Base-by-base conservation (phyloP, 2,113 vertebrate species). In the Orthonyx spaldingii region DNA sequence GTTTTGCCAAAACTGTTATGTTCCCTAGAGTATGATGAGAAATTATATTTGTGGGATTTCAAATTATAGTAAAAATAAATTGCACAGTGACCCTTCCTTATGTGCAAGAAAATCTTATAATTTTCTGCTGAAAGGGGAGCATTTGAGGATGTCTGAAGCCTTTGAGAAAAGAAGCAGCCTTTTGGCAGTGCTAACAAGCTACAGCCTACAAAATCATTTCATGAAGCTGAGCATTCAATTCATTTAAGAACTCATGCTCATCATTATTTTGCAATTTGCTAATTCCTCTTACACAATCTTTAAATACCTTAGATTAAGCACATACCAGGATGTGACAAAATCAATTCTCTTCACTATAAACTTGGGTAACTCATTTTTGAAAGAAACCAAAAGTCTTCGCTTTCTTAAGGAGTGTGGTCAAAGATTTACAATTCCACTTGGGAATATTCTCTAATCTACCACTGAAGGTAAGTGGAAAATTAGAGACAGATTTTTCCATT, bases 21-120 rank as follows among this genome's bases (percentile, higher is more conserved):
- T 24, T 94, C 97, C 77, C 94, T 20, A 50, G 93, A 87, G 92
- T 66, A 88, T 14, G 64, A 71, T 46, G 72, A 95, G 90, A 94
- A 95, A 85, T 94, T 74, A 30, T 93, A 91, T 96, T 93, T 96
- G 84, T 0, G 4, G 90, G 93, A 95, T 97, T 98, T 96, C 93
- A 96, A 94, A 94, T 96, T 92, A 97, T 80, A 94, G 93, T 75
- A 81, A 97, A 87, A 98, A 97, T 94, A 98, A 98, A 97, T 97
- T 97, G 91, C 93, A 84, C 5, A 78, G 90, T 96, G 88, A 87
- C 94, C 93, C 91, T 94, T 96, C 81, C 90, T 96, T 90, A 92
- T 22, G n/a, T 70, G 76, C 61, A 68, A 93, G 93, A 82, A 97
- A 97, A 90, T 96, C 75, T 41, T 92, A 87, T 84, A 92, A 97